Conservation (phyloP, 2,888 invertebrate species). For the Athetis lepigone region DNA sequence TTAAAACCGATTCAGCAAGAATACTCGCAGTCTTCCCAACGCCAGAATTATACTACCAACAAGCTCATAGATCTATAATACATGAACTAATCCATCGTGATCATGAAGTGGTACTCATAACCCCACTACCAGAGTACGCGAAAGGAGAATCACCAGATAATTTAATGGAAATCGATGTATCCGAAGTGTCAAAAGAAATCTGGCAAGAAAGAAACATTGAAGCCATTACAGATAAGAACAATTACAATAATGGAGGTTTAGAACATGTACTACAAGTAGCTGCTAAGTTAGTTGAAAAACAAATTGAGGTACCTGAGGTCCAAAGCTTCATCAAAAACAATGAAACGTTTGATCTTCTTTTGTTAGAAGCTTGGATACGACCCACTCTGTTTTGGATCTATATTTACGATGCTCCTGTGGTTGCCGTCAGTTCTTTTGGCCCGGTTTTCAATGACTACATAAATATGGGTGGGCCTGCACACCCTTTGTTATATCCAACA, state of each 20-base stretch:
- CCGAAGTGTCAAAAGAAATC: constrained; percentile 34
- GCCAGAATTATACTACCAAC: constrained; percentile 35
- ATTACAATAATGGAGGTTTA: background rate
- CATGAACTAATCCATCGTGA: constrained; percentile 29
- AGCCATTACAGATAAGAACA: background rate
- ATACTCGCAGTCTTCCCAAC: constrained; percentile 48
- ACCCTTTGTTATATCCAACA: constrained; percentile 43
- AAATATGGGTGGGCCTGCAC: constrained; percentile 28
- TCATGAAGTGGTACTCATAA: constrained; percentile 39
- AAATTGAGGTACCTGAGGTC: constrained; percentile 29
- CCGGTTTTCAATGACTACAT: constrained; percentile 39
- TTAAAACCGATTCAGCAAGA: constrained; percentile 33
- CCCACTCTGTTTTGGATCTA: constrained; percentile 49
- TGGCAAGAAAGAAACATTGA: constrained; percentile 27
- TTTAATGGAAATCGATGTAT: constrained; percentile 48
- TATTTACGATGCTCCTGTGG: constrained; percentile 36
- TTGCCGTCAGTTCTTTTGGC: constrained; percentile 38
- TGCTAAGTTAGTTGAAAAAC: constrained; percentile 28
- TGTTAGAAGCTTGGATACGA: constrained; percentile 47
- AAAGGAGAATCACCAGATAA: constrained; percentile 36
- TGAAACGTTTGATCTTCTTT: constrained; percentile 45
- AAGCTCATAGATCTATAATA: constrained; percentile 28
- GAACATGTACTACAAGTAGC: constrained; percentile 26
- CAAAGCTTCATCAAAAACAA: constrained; percentile 38
- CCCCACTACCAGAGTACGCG: constrained; percentile 44